Conservation (phyloP, 2,888 invertebrate species). For the Adela reaumurella region DNA sequence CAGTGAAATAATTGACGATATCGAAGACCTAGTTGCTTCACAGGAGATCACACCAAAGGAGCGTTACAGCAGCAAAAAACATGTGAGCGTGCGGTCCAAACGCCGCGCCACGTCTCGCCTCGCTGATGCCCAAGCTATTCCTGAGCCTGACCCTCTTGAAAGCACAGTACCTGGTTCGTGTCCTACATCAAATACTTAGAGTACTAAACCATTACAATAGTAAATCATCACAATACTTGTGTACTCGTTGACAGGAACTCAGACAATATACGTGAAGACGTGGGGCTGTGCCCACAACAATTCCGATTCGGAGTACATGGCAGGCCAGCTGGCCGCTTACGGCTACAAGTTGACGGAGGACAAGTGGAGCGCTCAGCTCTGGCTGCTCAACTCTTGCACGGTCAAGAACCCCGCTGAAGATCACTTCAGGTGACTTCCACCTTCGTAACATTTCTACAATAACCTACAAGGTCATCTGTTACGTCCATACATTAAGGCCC, state of each 20-base stretch:
- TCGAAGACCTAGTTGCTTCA: slow-evolving; percentile 78
- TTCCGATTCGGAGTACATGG: slow-evolving; percentile 98
- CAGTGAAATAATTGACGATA: slow-evolving; percentile 73
- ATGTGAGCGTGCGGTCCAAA: slow-evolving; percentile 64
- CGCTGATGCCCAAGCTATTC: slow-evolving; percentile 15
- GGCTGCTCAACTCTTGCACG: slow-evolving; percentile 96
- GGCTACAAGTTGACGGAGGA: slow-evolving; percentile 84
- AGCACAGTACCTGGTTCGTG: slow-evolving; percentile 61
- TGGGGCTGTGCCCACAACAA: slow-evolving; percentile 99
- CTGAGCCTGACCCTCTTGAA: slow-evolving; percentile 47
- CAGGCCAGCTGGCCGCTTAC: slow-evolving; percentile 83
- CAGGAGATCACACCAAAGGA: slow-evolving; percentile 79
- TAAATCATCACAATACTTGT: slow-evolving; percentile 17
- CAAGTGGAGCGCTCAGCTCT: slow-evolving; percentile 80
- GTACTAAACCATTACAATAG: background rate
- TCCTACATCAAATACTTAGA: no score
- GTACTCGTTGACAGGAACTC: slow-evolving; percentile 74
- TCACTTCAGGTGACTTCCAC: slow-evolving; percentile 64
- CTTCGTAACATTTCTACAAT: no score
- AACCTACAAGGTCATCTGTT: no score
- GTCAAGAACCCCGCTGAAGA: slow-evolving; percentile 98
- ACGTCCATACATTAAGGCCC: no score
- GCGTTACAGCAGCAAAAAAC: slow-evolving; percentile 67
- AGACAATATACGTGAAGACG: slow-evolving; percentile 83
- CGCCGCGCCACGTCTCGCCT: slow-evolving; percentile 32